Evolutionary conservation across 2,797 vertebrate genomes (phyloP), one percentile per base, ranked within the genome.

Genomic region (Enteromius trimaculatus): DNA sequence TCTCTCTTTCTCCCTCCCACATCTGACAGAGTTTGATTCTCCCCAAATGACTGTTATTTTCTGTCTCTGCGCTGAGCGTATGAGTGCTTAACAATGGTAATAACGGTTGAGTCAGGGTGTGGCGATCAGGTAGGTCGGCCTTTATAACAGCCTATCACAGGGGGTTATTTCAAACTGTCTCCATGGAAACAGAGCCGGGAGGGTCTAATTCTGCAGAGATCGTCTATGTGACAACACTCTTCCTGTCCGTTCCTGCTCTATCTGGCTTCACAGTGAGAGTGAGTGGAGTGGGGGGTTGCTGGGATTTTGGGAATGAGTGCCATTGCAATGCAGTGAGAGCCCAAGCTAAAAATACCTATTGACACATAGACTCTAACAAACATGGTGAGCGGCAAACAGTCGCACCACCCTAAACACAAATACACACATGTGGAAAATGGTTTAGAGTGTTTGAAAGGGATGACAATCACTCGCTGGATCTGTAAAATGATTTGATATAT

Each of bases 251-350:
- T 75, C 49, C 76, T 83, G 62, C 76, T 85, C 53, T 70, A 39
- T 80, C 65, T 82, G 64, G 84, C 84, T 90, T 79, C 85, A 84
- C 82, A 86, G 87, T 87, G 86, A 86, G 84, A 84, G 86, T 87
- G 66, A 83, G 85, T 16, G 66, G 85, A 66, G 84, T 82, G 84
- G 65, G 90, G 85, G 82, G 86, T 82, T 65, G 74, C 76, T 72
- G 80, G 71, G 65, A 87, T 77, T 79, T 81, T 88, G 60, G 80
- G 87, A 93, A 94, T 94, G 91, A 92, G 91, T 92, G 91, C 87
- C 93, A 95, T 95, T 92, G 93, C 94, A 91, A 91, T 90, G 92
- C 90, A 91, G 92, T 95, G 95, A 95, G 94, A 93, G 90, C 90
- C 87, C 87, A 85, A 64, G 90, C 94, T 95, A 95, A 93, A 95